Percentiles rank a stretch among this genome's conserved stretches.
Conservation (phyloP, 1,140 invertebrate genomes). For the Pissodes strobi region DNA sequence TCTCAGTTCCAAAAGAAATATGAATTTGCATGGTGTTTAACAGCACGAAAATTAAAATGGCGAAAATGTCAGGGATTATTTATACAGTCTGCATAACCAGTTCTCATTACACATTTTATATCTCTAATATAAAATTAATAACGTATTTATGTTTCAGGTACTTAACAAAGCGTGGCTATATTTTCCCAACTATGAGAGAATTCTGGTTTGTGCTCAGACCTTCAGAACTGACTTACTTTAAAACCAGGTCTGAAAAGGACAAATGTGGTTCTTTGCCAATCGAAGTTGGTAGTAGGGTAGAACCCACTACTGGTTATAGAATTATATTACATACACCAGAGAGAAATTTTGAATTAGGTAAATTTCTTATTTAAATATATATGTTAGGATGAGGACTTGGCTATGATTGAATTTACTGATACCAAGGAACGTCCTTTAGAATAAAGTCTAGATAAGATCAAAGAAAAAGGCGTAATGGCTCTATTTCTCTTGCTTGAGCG, state of each 20-base stretch:
- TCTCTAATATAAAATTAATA: background rate
- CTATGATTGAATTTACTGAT: too few species aligned
- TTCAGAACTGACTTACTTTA: conserved; percentile 74
- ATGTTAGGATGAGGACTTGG: too few species aligned
- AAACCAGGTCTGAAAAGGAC: conserved; percentile 72
- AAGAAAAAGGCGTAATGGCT: too few species aligned
- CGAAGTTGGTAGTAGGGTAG: conserved; percentile 68
- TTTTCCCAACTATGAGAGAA: conserved; percentile 75
- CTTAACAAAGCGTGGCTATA: conserved; percentile 73
- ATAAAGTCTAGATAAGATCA: too few species aligned
- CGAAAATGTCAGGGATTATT: too few species aligned
- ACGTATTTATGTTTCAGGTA: conserved; percentile 9
- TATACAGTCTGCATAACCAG: too few species aligned
- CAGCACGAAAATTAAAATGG: too few species aligned
- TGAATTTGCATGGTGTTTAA: too few species aligned
- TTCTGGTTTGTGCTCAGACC: conserved; percentile 81
- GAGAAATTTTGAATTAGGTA: conserved; percentile 67
- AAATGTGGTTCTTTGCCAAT: conserved; percentile 69
- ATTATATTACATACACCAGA: conserved; percentile 68
- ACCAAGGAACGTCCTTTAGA: too few species aligned
- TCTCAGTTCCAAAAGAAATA: too few species aligned
- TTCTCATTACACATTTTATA: too few species aligned
- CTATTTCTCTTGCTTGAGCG: too few species aligned
- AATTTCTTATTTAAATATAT: background rate
- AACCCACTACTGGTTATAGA: conserved; percentile 59